Percentiles rank a stretch among this genome's conserved stretches.
Evolutionary conservation across 2,113 vertebrate species (phyloP).

Genomic region (Seriola aureovittata): DNA sequence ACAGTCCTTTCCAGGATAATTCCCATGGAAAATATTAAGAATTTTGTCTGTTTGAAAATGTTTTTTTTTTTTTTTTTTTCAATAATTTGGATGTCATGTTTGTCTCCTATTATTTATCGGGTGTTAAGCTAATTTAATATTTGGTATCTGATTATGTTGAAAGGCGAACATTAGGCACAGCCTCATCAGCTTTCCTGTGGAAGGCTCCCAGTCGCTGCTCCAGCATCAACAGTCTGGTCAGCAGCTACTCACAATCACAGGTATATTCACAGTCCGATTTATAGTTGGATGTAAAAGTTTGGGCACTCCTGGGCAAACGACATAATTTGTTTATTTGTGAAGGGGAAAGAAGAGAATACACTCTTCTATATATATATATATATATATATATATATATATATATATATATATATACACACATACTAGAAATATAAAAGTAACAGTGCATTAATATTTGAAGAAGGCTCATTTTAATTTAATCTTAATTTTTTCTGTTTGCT

Average conservation of each 20-base stretch:
- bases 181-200: constrained; percentile 88
- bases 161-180: constrained; percentile 89
- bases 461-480: no score
- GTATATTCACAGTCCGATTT: constrained; percentile 32
- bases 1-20: background rate
- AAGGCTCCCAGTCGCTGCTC: constrained; percentile 94
- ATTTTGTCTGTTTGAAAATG: background rate
- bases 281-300: background rate
- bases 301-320: background rate
- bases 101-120: background rate
- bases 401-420: no score
- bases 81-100: background rate
- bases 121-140: background rate
- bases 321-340: background rate
- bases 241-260: constrained; percentile 86
- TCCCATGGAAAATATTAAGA: background rate
- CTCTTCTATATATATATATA: no score
- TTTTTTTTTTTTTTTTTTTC: background rate
- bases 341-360: background rate
- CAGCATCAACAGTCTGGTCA: constrained; percentile 94
- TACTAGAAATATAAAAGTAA: no score
- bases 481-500: no score
- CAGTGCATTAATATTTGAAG: no score
- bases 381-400: no score
- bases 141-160: constrained; percentile 15